Evolutionary conservation across 2,888 invertebrate genomes (phyloP), one percentile per base, ranked within the genome.

Genomic region (Linnaemya vulpina): DNA sequence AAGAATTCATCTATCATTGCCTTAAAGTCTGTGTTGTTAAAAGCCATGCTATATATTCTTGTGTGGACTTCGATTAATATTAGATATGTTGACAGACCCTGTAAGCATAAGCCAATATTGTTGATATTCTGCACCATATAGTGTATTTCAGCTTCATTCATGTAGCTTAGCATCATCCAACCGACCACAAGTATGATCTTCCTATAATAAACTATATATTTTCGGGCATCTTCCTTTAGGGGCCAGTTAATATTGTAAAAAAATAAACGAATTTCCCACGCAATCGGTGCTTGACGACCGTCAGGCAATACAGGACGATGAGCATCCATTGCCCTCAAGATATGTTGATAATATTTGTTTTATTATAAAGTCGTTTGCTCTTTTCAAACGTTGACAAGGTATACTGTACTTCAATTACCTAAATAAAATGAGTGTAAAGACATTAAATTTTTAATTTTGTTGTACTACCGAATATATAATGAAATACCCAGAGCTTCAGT

Each of bases 1-100:
- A 87, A 91, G 78, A 90, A 91, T 1, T 89, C 87, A 68, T 89
- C 83, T 7, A 91, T 17, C 25, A 90, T 82, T 0, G 25, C 25
- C 40, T 89, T 89, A 20, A 90, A 90, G 1, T 65, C 40, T 0
- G 10, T 15, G 11, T 84, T 88, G 0, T 63, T 83, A 0, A 86
- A 71, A 0, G 84, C 86, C 62, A 87, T 86, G 58, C 84, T 83
- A 8, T 76, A 87, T 7, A 86, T 82, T n/a, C 88, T 78, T 8
- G 87, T 51, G 51, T 86, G 70, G 4, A 53, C 13, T 43, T 89
- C 88, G 8, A 86, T 63, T 1, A 88, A 49, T 51, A 88, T 84
- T 35, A 88, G 53, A 25, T 74, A 82, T 9, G 84, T 77, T 8
- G 86, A 86, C 77, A 86, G 62, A 5, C 75, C 84, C 1, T 84